Percentiles rank a stretch among this genome's conserved stretches.
These are phyloP conservation scores for Danio jaintianensis DNA, from an alignment of 2,797 vertebrate species.

Conservation along the genomic window DNA sequence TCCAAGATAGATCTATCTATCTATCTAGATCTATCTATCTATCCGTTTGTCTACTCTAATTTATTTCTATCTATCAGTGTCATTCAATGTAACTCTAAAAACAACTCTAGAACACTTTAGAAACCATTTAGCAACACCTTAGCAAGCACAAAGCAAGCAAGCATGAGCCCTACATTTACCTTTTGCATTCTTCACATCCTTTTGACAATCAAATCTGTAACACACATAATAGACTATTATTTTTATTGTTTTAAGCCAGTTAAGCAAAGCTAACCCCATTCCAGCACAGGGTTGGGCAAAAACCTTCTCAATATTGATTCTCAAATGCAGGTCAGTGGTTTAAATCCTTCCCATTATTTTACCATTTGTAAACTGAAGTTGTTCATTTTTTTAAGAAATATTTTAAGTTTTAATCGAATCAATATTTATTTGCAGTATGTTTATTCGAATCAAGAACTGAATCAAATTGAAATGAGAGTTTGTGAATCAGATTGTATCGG, in stretches of 20 bases:
- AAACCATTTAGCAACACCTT: not conserved
- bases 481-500: too few species aligned
- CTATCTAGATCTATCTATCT: not conserved
- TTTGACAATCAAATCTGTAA: not conserved
- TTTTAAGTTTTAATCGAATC: too few species aligned
- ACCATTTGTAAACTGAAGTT: too few species aligned
- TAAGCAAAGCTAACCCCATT: slow-evolving; percentile 23
- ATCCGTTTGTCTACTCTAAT: not conserved
- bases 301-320: too few species aligned
- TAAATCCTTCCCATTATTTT: too few species aligned
- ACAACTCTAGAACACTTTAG: not conserved
- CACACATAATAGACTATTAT: not conserved
- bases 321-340: too few species aligned
- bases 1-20: not conserved
- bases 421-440: too few species aligned
- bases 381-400: too few species aligned
- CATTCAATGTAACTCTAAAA: not conserved
- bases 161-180: slow-evolving; percentile 12
- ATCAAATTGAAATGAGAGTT: too few species aligned
- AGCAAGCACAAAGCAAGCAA: not conserved
- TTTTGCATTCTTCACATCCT: not conserved
- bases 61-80: not conserved
- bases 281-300: not conserved
- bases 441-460: too few species aligned
- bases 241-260: not conserved